Evolutionary conservation across 1,140 invertebrate species (phyloP).

Genomic region (Diachasma alloeum): DNA sequence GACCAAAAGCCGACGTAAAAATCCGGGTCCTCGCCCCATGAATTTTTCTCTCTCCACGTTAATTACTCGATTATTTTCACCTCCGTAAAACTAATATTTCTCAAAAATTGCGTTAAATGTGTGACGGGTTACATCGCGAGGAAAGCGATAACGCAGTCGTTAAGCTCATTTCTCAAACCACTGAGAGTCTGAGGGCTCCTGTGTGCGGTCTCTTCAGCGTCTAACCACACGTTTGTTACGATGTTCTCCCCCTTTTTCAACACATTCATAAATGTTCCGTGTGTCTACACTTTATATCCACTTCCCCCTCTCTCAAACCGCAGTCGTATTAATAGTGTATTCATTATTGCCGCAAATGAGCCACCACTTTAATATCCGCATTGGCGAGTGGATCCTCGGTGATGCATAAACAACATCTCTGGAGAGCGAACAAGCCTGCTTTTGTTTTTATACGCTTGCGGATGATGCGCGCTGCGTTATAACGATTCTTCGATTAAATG

Average conservation of each 20-base stretch:
- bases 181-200: not conserved
- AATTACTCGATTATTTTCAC: slow-evolving; percentile 1
- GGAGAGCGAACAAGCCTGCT: not conserved
- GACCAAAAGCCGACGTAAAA: no score
- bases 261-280: not conserved
- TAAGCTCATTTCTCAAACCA: slow-evolving; percentile 43
- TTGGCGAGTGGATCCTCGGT: slow-evolving; percentile 29
- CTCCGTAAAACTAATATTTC: not conserved
- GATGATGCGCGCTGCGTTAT: not conserved
- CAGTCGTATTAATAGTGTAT: slow-evolving; percentile 57
- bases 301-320: not conserved
- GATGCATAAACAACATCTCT: slow-evolving; percentile 2
- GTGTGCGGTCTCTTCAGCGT: not conserved
- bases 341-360: slow-evolving; percentile 63
- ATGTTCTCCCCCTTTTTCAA: not conserved
- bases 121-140: slow-evolving; percentile 61
- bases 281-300: not conserved
- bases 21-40: not conserved
- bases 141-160: slow-evolving; percentile 64
- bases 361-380: slow-evolving; percentile 64
- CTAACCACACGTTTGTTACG: slow-evolving; percentile 1
- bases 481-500: no score
- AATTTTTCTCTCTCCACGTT: not conserved
- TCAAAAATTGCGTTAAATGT: not conserved
- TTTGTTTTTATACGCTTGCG: not conserved